Percentiles rank a stretch among this genome's conserved stretches.
Conservation (phyloP, 2,888 invertebrate genomes). For the Bruchidius siliquastri region DNA sequence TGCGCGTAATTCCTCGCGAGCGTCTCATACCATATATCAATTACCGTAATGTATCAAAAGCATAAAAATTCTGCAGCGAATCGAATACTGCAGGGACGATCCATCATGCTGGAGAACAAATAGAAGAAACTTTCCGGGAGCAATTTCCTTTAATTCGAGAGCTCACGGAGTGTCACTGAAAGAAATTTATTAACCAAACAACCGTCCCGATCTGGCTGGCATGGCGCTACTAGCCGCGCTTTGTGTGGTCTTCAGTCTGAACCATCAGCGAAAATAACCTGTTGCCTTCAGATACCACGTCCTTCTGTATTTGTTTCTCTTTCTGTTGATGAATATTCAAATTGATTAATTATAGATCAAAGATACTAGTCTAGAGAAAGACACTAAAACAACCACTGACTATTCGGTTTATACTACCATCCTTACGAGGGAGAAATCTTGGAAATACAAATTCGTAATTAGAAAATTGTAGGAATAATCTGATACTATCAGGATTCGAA, state of each 20-base stretch:
- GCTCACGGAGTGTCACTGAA: constrained; percentile 16
- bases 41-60: not conserved
- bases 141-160: constrained; percentile 19
- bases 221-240: constrained; percentile 10
- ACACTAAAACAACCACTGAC: too few species aligned
- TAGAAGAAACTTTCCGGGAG: not conserved
- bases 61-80: not conserved
- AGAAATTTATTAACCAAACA: constrained; percentile 18
- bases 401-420: too few species aligned
- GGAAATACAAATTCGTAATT: too few species aligned
- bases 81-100: not conserved
- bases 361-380: not conserved
- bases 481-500: too few species aligned
- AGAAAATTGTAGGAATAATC: too few species aligned
- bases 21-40: not conserved
- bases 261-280: constrained; percentile 10
- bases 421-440: too few species aligned
- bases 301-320: not conserved
- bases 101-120: not conserved
- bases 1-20: not conserved
- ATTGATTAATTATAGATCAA: not conserved
- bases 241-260: constrained; percentile 17
- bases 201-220: constrained; percentile 4
- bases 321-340: constrained; percentile 9
- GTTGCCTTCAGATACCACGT: constrained; percentile 7